Evolutionary conservation across 37 sponge, comb jelly and placozoan genomes (phyloP).

Genomic region (Hexactinellida sp.): DNA sequence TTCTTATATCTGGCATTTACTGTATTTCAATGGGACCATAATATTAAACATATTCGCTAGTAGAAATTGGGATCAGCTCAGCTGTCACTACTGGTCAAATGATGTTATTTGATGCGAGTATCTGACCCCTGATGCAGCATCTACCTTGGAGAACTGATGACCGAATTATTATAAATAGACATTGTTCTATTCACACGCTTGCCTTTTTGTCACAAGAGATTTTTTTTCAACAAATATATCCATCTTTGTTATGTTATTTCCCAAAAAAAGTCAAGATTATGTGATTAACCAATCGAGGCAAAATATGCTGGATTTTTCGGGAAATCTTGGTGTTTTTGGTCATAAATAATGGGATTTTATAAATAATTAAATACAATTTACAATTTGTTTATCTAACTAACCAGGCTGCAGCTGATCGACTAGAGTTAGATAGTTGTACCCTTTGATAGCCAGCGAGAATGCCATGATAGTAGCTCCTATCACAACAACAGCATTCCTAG

Average conservation of each 20-base stretch:
- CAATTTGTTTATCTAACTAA: too few relatives aligned
- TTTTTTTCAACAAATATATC: too few relatives aligned
- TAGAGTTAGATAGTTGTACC: conserved; percentile 2
- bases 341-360: too few relatives aligned
- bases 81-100: not conserved
- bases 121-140: not conserved
- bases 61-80: not conserved
- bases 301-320: too few relatives aligned
- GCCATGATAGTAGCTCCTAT: conserved; percentile 52
- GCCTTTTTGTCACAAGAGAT: too few relatives aligned
- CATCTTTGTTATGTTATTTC: too few relatives aligned
- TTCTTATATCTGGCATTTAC: too few relatives aligned
- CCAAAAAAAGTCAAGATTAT: too few relatives aligned
- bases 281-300: too few relatives aligned
- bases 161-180: not conserved
- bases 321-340: too few relatives aligned
- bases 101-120: conserved; percentile 11
- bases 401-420: conserved; percentile 12
- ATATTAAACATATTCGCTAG: not conserved
- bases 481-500: conserved; percentile 81
- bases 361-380: not conserved
- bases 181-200: too few relatives aligned
- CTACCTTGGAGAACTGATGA: conserved; percentile 15
- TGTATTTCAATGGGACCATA: not conserved
- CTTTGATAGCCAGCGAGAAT: conserved; percentile 19